These are phyloP conservation scores for Eurystomus glaucurus DNA, from an alignment of 2,797 vertebrate genomes.

Conservation along the genomic window DNA sequence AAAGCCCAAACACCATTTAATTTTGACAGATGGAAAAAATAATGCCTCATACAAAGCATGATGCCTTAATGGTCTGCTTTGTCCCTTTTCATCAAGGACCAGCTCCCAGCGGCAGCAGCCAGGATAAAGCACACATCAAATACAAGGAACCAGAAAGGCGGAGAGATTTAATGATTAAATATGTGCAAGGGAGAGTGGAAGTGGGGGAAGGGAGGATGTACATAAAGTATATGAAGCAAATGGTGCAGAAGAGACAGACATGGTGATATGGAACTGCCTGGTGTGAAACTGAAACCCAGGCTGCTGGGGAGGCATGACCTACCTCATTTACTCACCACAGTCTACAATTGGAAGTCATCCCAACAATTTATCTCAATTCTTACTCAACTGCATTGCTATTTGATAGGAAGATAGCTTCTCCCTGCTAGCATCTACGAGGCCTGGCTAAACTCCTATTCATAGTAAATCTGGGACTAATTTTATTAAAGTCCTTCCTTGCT, in stretches of 20 bases:
- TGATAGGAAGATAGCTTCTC: conserved; percentile 40
- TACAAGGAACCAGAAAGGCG: conserved; percentile 16
- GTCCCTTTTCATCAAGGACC: conserved; percentile 26
- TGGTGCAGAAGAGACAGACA: conserved; percentile 59
- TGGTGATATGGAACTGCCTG: background rate
- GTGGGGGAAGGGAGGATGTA: background rate
- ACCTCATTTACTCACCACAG: conserved; percentile 32
- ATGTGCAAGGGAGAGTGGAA: conserved; percentile 16
- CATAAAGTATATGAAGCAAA: conserved; percentile 41
- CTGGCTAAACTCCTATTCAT: conserved; percentile 24
- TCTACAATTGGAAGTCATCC: conserved; percentile 26
- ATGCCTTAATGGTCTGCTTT: conserved; percentile 9
- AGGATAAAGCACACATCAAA: conserved; percentile 11
- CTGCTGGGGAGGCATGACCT: conserved; percentile 39
- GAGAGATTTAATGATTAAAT: conserved; percentile 51
- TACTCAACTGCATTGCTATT: conserved; percentile 41
- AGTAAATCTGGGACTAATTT: conserved; percentile 67
- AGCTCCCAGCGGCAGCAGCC: conserved; percentile 10
- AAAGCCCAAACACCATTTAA: conserved; percentile 14
- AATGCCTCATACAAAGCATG: background rate
- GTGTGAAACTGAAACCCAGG: conserved; percentile 57
- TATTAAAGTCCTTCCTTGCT: conserved; percentile 38
- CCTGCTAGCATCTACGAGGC: background rate
- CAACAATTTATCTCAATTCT: conserved; percentile 55
- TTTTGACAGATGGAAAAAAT: conserved; percentile 39